Percentiles rank a stretch among this genome's conserved stretches.
phyloP scores from a whole-genome alignment of 2,888 invertebrate species.

The Holacanthella duospinosa region DNA sequence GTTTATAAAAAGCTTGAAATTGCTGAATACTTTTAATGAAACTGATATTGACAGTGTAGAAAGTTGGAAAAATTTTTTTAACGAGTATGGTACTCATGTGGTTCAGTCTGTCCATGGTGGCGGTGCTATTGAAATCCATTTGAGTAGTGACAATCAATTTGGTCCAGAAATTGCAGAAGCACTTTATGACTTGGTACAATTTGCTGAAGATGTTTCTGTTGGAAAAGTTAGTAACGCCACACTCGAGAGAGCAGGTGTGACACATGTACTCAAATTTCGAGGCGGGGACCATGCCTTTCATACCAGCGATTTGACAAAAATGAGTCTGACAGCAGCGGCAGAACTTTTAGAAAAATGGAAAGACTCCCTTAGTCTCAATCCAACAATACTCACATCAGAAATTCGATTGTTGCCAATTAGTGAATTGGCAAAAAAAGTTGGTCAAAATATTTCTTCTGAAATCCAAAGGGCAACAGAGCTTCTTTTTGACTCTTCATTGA shows the following conservation, averaged over 20 bases:
- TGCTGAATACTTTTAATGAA: background rate
- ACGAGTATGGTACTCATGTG: conserved; percentile 3
- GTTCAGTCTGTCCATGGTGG: conserved; percentile 3
- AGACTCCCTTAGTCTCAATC: background rate
- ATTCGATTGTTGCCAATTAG: conserved; percentile 1
- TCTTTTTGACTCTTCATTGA: background rate
- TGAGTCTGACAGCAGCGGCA: background rate
- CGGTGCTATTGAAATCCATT: conserved; percentile 1
- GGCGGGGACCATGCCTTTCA: background rate
- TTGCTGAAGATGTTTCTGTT: conserved; percentile 2
- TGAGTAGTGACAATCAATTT: background rate
- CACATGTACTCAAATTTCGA: background rate
- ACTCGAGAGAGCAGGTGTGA: background rate
- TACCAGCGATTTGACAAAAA: background rate
- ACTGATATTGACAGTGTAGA: background rate
- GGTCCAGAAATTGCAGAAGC: background rate
- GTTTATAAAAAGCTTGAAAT: background rate
- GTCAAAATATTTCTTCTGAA: conserved; percentile 1
- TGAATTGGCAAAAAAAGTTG: conserved; percentile 1
- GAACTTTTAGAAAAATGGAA: background rate
- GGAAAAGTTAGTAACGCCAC: background rate
- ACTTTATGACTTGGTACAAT: background rate
- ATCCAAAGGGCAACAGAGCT: background rate
- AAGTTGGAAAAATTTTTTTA: background rate
- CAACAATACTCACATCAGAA: background rate